Evolutionary conservation across 2,888 invertebrate genomes (phyloP).

Genomic region (Coronaproctus castanopsis): DNA sequence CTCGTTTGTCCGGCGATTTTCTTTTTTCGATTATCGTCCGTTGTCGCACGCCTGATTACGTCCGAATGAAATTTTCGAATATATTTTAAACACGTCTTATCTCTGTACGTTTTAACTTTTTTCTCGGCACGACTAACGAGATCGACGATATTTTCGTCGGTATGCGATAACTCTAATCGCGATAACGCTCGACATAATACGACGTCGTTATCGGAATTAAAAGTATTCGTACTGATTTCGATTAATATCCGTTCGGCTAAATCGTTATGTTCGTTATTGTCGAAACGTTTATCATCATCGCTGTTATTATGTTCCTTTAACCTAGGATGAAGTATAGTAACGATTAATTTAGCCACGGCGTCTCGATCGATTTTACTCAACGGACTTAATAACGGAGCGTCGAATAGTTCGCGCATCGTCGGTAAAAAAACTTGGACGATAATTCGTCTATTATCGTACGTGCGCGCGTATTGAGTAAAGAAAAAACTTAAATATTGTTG

Average conservation of each 20-base stretch:
- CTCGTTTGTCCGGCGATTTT: too few species aligned
- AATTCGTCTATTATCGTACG: too few species aligned
- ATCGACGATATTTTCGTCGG: background rate
- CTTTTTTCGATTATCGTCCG: too few species aligned
- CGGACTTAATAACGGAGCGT: background rate
- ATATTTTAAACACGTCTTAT: background rate
- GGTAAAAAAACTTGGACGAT: background rate
- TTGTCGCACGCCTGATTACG: too few species aligned
- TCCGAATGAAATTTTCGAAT: background rate
- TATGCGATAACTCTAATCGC: background rate
- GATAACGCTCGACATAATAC: background rate
- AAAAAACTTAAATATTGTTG: background rate
- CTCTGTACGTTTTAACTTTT: background rate
- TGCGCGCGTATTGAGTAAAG: background rate
- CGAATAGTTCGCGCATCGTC: background rate
- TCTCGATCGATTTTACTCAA: background rate
- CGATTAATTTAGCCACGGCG: background rate
- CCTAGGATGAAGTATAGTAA: background rate
- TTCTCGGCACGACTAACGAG: background rate
- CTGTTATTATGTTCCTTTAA: background rate
- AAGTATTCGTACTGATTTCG: background rate
- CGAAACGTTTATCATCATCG: background rate
- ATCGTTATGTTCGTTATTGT: background rate
- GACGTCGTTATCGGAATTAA: background rate
- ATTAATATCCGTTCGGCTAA: background rate